Base-by-base conservation (phyloP, 30 jellyfish, hydroid and myxozoan genomes). In the Cassiopea andromeda region DNA sequence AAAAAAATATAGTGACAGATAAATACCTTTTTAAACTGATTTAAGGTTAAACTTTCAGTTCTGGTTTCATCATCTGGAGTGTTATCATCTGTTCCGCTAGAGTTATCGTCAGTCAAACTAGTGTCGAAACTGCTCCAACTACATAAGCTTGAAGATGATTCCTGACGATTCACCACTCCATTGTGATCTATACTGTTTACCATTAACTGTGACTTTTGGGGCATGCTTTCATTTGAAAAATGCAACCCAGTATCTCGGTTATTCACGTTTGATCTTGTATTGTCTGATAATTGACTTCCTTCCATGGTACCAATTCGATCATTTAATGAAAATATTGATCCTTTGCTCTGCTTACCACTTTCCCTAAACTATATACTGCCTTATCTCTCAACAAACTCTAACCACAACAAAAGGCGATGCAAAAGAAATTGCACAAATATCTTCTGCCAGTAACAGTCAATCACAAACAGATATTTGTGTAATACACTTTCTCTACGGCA, bases 81-180 rank as follows among this genome's bases (percentile, higher is more conserved):
- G 61, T n/a, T 44, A 5, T 66, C 87, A 58, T 88, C 95, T 14
- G 45, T 46, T 12, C 80, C 95, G 43, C 92, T 78, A 45, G 79
- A 77, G 72, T 80, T 90, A 49, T 90, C 97, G 18, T 90, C 97
- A 72, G 91, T 81, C 8, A 81, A 48, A 57, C 78, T 50, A 2
- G 91, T 89, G 60, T 90, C 97, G 27, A 73, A 82, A 57, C 93
- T 81, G 54, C 78, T 90, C 91, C 97, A 90, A 70, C 97, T 90
- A 68, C 92, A 90, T 47, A 90, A 50, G 64, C 97, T 90, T 1
- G 97, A 90, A 1, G 92, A 46, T 67, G 97, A 90, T 7, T 47
- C 87, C 71, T 87, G 94, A 19, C 94, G 73, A 73, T 54, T 48
- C 43, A 87, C 94, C 45, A 69, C 16, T 0, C 84, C 87, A 68